Evolutionary conservation across 1,140 invertebrate species (phyloP).

Genomic region (Pachypeltis micranthus): DNA sequence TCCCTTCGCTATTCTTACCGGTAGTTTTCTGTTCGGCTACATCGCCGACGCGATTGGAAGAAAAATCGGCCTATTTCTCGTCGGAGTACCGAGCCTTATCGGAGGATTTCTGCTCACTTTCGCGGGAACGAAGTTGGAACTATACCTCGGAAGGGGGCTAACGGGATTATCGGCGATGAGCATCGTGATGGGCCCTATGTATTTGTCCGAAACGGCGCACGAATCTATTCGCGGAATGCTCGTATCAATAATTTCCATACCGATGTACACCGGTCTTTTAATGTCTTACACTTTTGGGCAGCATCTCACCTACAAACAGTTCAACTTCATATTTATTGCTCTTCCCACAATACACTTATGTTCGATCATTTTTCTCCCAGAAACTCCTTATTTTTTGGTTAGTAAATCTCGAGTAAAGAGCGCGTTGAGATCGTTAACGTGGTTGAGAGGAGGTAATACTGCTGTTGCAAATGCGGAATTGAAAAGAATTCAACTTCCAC

Average conservation of each 20-base stretch:
- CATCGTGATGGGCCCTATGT: not conserved
- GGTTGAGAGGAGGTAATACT: not conserved
- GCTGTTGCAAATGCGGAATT: not conserved
- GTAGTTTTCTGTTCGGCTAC: not conserved
- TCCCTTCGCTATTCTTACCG: not conserved
- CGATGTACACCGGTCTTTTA: not conserved
- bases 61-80: not conserved
- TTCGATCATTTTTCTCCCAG: not conserved
- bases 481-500: not conserved
- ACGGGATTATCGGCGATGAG: not conserved
- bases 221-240: not conserved
- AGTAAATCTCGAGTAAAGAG: not conserved
- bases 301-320: not conserved
- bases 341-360: not conserved
- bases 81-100: not conserved
- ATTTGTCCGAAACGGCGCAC: not conserved
- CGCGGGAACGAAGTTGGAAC: not conserved
- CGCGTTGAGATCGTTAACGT: not conserved
- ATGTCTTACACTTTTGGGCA: not conserved
- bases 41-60: not conserved
- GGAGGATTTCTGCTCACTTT: not conserved
- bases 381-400: not conserved
- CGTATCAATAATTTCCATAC: not conserved
- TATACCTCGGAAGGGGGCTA: not conserved
- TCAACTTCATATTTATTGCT: not conserved